Evolutionary conservation across 2,797 vertebrate species (phyloP).

Genomic region (Phrynocephalus guinanensis): DNA sequence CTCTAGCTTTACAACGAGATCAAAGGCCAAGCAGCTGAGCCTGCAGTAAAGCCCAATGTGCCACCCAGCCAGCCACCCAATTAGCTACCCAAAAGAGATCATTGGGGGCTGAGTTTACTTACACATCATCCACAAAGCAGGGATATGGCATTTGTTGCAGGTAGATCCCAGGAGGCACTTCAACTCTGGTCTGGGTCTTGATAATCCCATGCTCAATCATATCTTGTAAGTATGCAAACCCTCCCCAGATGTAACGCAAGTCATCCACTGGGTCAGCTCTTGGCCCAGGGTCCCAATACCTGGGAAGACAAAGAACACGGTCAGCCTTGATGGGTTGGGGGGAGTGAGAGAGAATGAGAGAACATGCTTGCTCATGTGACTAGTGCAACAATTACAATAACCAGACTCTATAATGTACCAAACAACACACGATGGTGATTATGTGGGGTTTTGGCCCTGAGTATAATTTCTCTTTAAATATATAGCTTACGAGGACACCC

Average conservation of each 20-base stretch:
- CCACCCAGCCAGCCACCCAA: background rate
- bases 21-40: constrained; percentile 47
- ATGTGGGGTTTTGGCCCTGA: background rate
- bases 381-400: background rate
- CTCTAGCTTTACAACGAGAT: constrained; percentile 34
- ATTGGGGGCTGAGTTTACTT: constrained; percentile 72
- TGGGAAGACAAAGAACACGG: constrained; percentile 60
- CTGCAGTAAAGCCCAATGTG: constrained; percentile 25
- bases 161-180: constrained; percentile 87
- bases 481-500: background rate
- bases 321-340: background rate
- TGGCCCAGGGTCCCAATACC: constrained; percentile 96
- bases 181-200: constrained; percentile 82
- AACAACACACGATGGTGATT: background rate
- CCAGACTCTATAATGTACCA: background rate
- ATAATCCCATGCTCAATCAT: constrained; percentile 92
- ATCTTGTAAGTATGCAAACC: constrained; percentile 95
- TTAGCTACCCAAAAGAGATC: constrained; percentile 30
- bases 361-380: background rate
- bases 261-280: constrained; percentile 93
- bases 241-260: constrained; percentile 93
- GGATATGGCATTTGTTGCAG: constrained; percentile 97
- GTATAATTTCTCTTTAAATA: background rate
- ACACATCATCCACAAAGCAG: constrained; percentile 96
- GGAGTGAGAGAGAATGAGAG: background rate